A percentile compares a stretch with the other conserved stretches of the same genome.
Conservation (phyloP, 2,888 invertebrate genomes). For the Plebejus anna region DNA sequence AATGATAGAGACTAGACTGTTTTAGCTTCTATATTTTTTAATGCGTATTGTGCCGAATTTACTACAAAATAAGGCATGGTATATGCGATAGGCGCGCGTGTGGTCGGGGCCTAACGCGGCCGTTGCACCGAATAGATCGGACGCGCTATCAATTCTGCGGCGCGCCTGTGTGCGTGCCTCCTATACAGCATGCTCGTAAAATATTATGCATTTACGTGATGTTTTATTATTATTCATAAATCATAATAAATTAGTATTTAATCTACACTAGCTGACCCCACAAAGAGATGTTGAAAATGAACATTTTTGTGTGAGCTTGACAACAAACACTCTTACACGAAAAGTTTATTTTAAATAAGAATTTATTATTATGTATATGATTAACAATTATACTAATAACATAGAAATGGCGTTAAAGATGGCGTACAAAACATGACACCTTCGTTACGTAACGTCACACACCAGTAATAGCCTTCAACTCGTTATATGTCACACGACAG, state of each 20-base stretch:
- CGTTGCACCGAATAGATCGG: constrained; percentile 78
- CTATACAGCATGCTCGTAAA: constrained; percentile 36
- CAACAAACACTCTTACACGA: too few species aligned
- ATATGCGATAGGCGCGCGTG: constrained; percentile 38
- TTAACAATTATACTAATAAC: too few species aligned
- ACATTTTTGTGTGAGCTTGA: too few species aligned
- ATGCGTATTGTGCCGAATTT: background rate
- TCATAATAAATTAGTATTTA: background rate
- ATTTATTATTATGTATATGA: too few species aligned
- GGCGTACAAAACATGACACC: background rate
- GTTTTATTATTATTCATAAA: background rate
- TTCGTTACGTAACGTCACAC: background rate
- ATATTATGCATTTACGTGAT: background rate
- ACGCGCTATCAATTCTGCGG: constrained; percentile 63
- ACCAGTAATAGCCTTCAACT: background rate
- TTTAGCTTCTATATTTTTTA: background rate
- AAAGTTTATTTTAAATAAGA: too few species aligned
- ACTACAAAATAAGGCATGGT: background rate
- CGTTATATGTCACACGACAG: background rate
- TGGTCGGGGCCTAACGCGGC: constrained; percentile 54
- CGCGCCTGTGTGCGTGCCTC: constrained; percentile 47
- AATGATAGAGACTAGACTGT: too few species aligned
- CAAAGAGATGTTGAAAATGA: too few species aligned
- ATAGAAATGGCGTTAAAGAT: too few species aligned
- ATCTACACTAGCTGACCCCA: too few species aligned